Base-by-base conservation (phyloP, 2,888 invertebrate species). In the Microplitis deprimator region DNA sequence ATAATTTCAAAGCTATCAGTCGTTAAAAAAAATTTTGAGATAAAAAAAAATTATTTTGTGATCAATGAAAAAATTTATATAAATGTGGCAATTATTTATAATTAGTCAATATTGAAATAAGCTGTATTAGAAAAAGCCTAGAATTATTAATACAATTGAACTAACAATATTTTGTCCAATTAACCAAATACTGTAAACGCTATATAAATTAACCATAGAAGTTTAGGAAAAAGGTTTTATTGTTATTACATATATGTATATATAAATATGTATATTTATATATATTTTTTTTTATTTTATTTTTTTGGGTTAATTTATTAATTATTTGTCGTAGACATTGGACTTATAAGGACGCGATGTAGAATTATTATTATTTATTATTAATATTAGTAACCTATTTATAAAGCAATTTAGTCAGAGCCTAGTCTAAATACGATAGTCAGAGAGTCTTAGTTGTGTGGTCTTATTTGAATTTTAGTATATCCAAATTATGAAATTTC, bases 401-500 rank as follows among this genome's bases (percentile, higher is more conserved):
- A 76, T 59, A 75, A 75, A 73, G 68, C 69, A 80, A 67, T 79
- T 78, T 79, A 81, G 76, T 79, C 76, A 64, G 76, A 73, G 72
- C 69, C 65, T 88, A 88, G 88, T 86, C 85, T 29, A 29, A 82
- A 83, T 86, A 84, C 85, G 85, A 84, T 87, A 87, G 87, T 87
- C 85, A 85, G 83, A 86, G 76, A 74, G 79, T 80, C 78, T 74
- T 90, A 89, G 89, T 89, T 90, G 89, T 90, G 89, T 89, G 89
- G 88, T 89, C 85, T 88, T 87, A 72, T 84, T 88, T 88, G 79
- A 73, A 84, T 87, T 88, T 79, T 89, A 89, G 89, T 88, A 62
- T 50, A 85, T 88, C 81, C 84, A 87, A 89, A 90, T 90, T 89
- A 90, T 89, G 89, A 90, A 90, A 89, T 90, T 90, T 90, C 89